A percentile compares a stretch with the other conserved stretches of the same genome.
Conservation (phyloP, 2,888 invertebrate species). For the Nebria brevicollis region DNA sequence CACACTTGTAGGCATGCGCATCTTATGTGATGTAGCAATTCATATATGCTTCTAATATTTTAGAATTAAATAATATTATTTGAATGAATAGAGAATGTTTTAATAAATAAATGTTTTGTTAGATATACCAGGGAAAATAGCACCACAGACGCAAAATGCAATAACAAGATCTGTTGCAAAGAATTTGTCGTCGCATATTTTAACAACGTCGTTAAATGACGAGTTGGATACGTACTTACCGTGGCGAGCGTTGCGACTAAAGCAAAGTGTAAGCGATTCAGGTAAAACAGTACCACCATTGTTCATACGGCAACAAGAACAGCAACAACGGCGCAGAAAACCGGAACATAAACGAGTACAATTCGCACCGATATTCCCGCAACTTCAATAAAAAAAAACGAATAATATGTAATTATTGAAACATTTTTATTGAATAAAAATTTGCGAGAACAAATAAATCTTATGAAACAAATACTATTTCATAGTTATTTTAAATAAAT, state of each 20-base stretch:
- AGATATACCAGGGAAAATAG: slow-evolving; percentile 59
- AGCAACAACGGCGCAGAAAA: slow-evolving; percentile 22
- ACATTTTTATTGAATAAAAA: slow-evolving; percentile 62
- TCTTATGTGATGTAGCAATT: too few species aligned
- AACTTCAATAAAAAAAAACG: slow-evolving; percentile 16
- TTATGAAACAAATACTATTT: slow-evolving; percentile 56
- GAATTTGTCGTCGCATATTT: slow-evolving; percentile 48
- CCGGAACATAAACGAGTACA: slow-evolving; percentile 31
- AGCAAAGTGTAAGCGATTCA: slow-evolving; percentile 46
- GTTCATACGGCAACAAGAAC: slow-evolving; percentile 26
- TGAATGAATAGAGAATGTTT: too few species aligned
- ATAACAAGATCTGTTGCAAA: slow-evolving; percentile 57
- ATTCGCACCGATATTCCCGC: slow-evolving; percentile 29
- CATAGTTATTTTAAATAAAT: slow-evolving; percentile 52
- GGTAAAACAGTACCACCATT: slow-evolving; percentile 33
- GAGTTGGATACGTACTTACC: slow-evolving; percentile 54
- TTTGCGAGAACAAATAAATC: slow-evolving; percentile 58
- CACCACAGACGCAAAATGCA: slow-evolving; percentile 58
- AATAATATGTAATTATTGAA: slow-evolving; percentile 53
- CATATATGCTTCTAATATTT: too few species aligned
- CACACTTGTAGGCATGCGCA: too few species aligned
- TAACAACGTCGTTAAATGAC: slow-evolving; percentile 50
- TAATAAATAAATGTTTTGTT: slow-evolving; percentile 35
- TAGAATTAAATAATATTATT: too few species aligned
- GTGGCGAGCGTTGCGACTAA: slow-evolving; percentile 54